Evolutionary conservation across 2,113 vertebrate genomes (phyloP).

Genomic region (Atrichornis clamosus): DNA sequence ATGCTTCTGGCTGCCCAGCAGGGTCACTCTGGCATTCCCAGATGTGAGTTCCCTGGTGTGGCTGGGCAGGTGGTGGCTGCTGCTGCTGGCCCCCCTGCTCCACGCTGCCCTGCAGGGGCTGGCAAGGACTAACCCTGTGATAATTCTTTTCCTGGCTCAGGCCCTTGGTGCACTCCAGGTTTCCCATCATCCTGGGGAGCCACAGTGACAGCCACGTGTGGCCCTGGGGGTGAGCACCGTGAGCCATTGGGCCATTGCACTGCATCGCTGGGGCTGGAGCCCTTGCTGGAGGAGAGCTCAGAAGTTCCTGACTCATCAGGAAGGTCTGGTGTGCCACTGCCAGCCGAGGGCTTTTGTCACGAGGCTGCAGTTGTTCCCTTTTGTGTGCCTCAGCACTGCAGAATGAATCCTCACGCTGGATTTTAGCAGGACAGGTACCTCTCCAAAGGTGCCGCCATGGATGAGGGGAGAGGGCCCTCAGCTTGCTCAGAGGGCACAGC

Average conservation of each 20-base stretch:
- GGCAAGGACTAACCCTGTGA: fast-evolving
- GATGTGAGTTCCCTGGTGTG: background rate
- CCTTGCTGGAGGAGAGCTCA: background rate
- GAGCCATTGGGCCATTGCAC: background rate
- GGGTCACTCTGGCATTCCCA: fast-evolving
- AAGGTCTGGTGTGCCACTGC: background rate
- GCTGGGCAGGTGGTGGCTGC: background rate
- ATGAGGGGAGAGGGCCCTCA: background rate
- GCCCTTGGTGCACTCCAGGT: background rate
- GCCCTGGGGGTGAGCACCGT: background rate
- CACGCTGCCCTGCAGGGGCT: background rate
- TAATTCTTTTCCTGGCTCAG: background rate
- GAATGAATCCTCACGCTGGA: background rate
- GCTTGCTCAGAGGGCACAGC: background rate
- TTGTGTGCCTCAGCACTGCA: background rate
- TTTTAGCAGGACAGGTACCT: background rate
- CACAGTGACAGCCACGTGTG: background rate
- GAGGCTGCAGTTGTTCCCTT: background rate
- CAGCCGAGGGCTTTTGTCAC: background rate
- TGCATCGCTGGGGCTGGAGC: background rate
- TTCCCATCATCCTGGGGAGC: background rate
- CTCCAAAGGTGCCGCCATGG: fast-evolving
- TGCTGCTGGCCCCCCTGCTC: background rate
- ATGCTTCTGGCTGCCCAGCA: background rate
- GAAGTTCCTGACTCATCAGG: background rate